Percentiles rank a stretch among this genome's conserved stretches.
Evolutionary conservation across 2,797 vertebrate species (phyloP).

Genomic region (Gallinago solitaria): DNA sequence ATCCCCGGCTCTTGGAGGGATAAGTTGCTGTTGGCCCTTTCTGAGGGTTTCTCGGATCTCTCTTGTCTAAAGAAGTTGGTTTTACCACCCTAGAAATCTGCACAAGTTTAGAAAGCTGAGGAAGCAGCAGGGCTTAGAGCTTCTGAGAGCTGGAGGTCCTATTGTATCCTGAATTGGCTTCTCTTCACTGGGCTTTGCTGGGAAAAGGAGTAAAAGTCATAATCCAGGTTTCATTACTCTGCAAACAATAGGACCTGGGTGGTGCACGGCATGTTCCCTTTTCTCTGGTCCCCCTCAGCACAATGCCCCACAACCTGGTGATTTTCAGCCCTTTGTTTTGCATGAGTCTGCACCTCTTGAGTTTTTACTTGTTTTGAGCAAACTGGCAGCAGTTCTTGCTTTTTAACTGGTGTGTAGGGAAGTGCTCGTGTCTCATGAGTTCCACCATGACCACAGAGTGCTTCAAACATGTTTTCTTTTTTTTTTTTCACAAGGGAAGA

Average conservation of each 20-base stretch:
- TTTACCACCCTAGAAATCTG: background rate
- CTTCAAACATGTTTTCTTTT: background rate
- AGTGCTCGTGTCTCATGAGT: background rate
- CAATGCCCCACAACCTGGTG: background rate
- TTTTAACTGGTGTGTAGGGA: background rate
- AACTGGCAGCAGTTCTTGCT: background rate
- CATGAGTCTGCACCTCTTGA: background rate
- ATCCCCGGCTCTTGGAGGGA: background rate
- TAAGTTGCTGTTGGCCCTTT: background rate
- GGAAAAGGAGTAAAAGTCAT: slow-evolving; percentile 28
- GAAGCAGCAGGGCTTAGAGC: background rate
- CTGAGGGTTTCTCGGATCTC: background rate
- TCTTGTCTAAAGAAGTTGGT: background rate
- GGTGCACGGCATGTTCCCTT: background rate
- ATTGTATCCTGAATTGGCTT: background rate
- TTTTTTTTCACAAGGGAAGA: background rate
- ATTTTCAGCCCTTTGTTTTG: slow-evolving; percentile 1
- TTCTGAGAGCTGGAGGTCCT: slow-evolving; percentile 27
- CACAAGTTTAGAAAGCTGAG: background rate
- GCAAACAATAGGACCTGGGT: background rate
- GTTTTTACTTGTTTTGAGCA: background rate
- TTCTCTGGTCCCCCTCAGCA: background rate
- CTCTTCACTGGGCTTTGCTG: background rate
- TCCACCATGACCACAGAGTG: background rate
- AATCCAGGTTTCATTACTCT: background rate